Evolutionary conservation across 2,888 invertebrate genomes (phyloP).

Genomic region (Trichogramma dendrolimi): DNA sequence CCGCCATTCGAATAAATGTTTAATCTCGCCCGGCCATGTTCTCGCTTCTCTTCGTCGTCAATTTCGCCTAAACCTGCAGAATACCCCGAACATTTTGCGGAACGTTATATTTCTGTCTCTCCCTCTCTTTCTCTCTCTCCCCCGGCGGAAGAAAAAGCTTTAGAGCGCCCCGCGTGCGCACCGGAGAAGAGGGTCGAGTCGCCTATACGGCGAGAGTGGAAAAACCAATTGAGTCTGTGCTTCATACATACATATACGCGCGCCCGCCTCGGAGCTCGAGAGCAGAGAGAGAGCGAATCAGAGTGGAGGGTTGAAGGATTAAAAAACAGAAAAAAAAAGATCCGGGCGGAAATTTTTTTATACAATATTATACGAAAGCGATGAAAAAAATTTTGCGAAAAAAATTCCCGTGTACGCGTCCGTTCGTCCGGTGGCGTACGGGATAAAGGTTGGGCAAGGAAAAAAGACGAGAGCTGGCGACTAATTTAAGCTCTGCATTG

Average conservation of each 20-base stretch:
- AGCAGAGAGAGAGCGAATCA: constrained; percentile 17
- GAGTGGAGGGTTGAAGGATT: constrained; percentile 16
- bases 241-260: constrained; percentile 5
- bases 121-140: neutral
- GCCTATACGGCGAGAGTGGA: constrained; percentile 30
- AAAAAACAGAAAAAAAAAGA: constrained; percentile 6
- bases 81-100: constrained; percentile 35
- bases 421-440: neutral
- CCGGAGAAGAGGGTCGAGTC: constrained; percentile 28
- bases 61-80: constrained; percentile 14
- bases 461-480: neutral
- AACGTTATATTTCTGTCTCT: constrained; percentile 29
- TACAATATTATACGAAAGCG: no score
- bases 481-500: constrained; percentile 52
- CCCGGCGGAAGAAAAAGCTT: constrained; percentile 2
- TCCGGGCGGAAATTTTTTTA: no score
- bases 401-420: no score
- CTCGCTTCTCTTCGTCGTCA: constrained; percentile 20
- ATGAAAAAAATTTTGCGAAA: no score
- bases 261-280: no score
- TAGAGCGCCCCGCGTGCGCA: constrained; percentile 10
- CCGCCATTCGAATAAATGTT: constrained; percentile 52
- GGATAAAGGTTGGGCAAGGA: constrained; percentile 2
- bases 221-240: constrained; percentile 52
- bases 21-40: constrained; percentile 46